Evolutionary conservation across 2,888 invertebrate species (phyloP).

Genomic region (Plemyria rubiginata): DNA sequence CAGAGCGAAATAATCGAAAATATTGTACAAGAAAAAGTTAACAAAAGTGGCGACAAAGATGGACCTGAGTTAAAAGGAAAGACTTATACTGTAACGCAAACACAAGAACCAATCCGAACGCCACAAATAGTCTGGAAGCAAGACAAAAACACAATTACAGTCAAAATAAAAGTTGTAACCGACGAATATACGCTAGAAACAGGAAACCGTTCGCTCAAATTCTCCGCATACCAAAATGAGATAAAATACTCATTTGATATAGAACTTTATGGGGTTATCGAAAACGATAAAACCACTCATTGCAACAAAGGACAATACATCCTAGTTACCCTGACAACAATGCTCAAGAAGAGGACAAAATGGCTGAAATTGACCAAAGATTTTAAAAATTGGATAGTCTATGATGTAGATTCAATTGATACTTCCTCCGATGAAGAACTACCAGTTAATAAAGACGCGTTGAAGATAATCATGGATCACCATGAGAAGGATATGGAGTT

Average conservation of each 20-base stretch:
- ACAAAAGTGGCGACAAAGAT: not conserved
- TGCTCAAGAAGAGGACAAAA: constrained; percentile 51
- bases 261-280: constrained; percentile 68
- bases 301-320: constrained; percentile 70
- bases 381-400: constrained; percentile 66
- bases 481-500: constrained; percentile 60
- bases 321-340: constrained; percentile 60
- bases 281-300: constrained; percentile 54
- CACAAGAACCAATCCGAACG: constrained; percentile 46
- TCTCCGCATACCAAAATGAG: constrained; percentile 56
- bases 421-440: constrained; percentile 66
- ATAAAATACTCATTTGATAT: constrained; percentile 65
- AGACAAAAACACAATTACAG: constrained; percentile 51
- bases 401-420: constrained; percentile 67
- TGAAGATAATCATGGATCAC: constrained; percentile 47
- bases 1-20: not conserved
- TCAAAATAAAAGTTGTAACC: constrained; percentile 69
- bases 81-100: constrained; percentile 21
- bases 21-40: not conserved
- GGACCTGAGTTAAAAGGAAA: constrained; percentile 8
- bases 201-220: constrained; percentile 55
- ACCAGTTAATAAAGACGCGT: constrained; percentile 35
- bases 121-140: constrained; percentile 73
- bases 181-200: constrained; percentile 63
- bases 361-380: constrained; percentile 67